Evolutionary conservation across 2,888 invertebrate genomes (phyloP), one percentile per base, ranked within the genome.

Genomic region (Acleris literana): DNA sequence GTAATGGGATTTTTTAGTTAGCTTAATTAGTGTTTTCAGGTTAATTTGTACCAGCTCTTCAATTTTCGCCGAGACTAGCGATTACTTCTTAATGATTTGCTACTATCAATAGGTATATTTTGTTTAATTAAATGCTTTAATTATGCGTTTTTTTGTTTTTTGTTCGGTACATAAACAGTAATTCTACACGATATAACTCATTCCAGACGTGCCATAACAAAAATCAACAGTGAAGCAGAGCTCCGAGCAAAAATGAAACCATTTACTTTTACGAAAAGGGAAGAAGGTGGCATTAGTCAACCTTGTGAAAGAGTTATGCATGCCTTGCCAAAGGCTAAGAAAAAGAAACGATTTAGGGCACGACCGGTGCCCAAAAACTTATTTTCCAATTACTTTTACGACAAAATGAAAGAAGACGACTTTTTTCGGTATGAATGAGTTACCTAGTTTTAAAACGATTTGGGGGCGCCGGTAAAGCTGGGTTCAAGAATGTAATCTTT

Each of bases 341-440:
- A 85, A 86, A 93, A 90, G 70, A 94, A 93, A 73, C 85, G 90
- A 52, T 96, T 96, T 76, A 93, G 88, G 75, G 96, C 96, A 0
- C 94, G 94, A 71, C 95, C 96, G 0, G 94, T 96, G 11, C 95
- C 96, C 0, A 95, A 93, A 77, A 94, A 95, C 82, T 84, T 96
- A 22, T 96, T 95, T 77, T 95, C 95, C 17, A 95, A 95, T 76
- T 95, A 95, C 70, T 93, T 95, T 74, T 95, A 95, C 71, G 94
- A 94, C 70, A 95, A 94, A 79, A 94, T 95, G 93, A 93, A 95
- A 71, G 95, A 96, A 77, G 95, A 96, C 73, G 95, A 95, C 71
- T 96, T 94, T 84, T 95, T 95, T 81, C 93, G 95, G 95, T 95
- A 75, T 76, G 60, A 59, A 39, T 39, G n/a, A 17, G 16, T 2